A percentile compares a stretch with the other conserved stretches of the same genome.
These are phyloP conservation scores for Papilio gigon DNA, from an alignment of 2,888 invertebrate species.

Conservation along the genomic window DNA sequence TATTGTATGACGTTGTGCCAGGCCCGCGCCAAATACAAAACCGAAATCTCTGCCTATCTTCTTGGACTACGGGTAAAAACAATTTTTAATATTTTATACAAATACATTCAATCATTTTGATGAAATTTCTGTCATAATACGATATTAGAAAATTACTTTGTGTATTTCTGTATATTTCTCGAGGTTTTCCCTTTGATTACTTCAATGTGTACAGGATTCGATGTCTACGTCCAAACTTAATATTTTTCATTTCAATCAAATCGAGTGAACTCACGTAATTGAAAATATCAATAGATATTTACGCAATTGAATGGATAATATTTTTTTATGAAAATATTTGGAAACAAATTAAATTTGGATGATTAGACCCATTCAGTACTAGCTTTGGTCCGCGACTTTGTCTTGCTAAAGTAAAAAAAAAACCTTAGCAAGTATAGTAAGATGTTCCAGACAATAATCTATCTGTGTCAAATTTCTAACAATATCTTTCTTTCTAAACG, in stretches of 20 bases:
- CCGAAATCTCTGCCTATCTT: too few species aligned
- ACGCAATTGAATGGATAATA: constrained; percentile 5
- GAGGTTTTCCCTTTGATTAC: constrained; percentile 9
- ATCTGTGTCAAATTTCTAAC: too few species aligned
- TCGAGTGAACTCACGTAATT: background rate
- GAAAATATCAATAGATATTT: constrained; percentile 3
- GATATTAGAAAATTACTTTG: background rate
- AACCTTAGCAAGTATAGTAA: too few species aligned
- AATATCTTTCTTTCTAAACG: too few species aligned
- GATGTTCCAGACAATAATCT: too few species aligned
- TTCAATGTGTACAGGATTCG: background rate
- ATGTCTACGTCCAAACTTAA: background rate
- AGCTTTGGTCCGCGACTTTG: too few species aligned
- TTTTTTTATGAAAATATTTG: constrained; percentile 10
- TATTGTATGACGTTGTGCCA: too few species aligned
- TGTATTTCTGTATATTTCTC: background rate
- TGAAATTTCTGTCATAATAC: background rate
- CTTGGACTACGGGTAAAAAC: too few species aligned
- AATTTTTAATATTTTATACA: too few species aligned
- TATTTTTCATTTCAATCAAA: constrained; percentile 10
- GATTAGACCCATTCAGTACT: too few species aligned
- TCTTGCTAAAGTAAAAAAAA: too few species aligned
- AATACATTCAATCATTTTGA: background rate
- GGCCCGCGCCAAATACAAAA: too few species aligned
- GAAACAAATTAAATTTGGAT: constrained; percentile 11